These are phyloP conservation scores for Pao palembangensis DNA, from an alignment of 2,113 vertebrate species.

Conservation along the genomic window DNA sequence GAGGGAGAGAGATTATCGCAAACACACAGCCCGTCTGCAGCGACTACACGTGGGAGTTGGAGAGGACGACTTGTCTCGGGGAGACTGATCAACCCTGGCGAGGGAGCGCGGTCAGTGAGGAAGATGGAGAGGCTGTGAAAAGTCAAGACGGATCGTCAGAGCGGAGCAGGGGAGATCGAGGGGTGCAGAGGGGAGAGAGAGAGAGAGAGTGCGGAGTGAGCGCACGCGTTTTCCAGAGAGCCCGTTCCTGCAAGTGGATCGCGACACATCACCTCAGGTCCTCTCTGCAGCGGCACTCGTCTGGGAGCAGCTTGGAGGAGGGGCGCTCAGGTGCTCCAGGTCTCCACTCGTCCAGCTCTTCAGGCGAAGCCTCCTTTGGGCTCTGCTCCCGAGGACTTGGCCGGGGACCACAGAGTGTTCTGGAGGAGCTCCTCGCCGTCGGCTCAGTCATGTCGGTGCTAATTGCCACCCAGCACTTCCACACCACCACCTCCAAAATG, in stretches of 20 bases:
- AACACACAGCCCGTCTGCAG: slow-evolving; percentile 19
- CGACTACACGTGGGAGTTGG: slow-evolving; percentile 32
- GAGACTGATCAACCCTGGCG: slow-evolving; percentile 29
- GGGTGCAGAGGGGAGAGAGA: background rate
- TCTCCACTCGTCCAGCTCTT: slow-evolving; percentile 40
- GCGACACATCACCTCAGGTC: slow-evolving; percentile 29
- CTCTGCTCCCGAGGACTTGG: slow-evolving; percentile 42
- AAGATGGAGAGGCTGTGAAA: slow-evolving; percentile 47
- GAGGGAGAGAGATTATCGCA: slow-evolving; percentile 20
- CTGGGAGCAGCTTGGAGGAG: slow-evolving; percentile 19
- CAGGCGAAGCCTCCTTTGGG: slow-evolving; percentile 23
- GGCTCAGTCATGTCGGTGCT: slow-evolving; percentile 64
- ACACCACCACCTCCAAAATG: slow-evolving; percentile 64
- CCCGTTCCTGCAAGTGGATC: slow-evolving; percentile 50
- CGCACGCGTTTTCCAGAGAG: slow-evolving; percentile 35
- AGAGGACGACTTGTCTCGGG: slow-evolving; percentile 31
- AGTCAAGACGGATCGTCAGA: slow-evolving; percentile 47
- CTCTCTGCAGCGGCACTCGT: slow-evolving; percentile 61
- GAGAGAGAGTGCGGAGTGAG: slow-evolving; percentile 33
- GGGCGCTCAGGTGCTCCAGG: background rate
- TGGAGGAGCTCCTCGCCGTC: slow-evolving; percentile 11
- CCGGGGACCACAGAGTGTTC: background rate
- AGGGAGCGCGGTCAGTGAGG: slow-evolving; percentile 35
- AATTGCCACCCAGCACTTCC: slow-evolving; percentile 68
- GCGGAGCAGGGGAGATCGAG: slow-evolving; percentile 3